Evolutionary conservation across 2,888 invertebrate species (phyloP).

Genomic region (Lasiommata megera): DNA sequence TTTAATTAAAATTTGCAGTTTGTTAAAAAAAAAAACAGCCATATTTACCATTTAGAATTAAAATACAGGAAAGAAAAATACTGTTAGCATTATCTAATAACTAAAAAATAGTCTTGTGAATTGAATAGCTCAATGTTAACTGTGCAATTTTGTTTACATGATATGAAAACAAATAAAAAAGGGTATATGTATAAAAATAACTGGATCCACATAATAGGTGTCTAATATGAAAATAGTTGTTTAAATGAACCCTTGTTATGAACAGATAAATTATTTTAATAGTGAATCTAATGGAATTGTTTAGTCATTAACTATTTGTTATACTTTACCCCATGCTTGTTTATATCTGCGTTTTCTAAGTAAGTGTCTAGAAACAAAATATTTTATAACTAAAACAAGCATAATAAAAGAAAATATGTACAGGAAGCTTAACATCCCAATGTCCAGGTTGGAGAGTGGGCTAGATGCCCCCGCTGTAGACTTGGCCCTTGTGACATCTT

Average conservation of each 20-base stretch:
- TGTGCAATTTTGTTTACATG: too few species aligned
- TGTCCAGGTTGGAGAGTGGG: constrained; percentile 85
- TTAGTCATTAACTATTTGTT: constrained; percentile 43
- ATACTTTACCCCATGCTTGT: constrained; percentile 87
- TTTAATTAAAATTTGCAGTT: too few species aligned
- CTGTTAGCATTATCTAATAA: too few species aligned
- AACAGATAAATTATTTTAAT: not conserved
- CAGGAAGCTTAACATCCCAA: constrained; percentile 88
- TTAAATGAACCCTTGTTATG: not conserved
- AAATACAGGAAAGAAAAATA: too few species aligned
- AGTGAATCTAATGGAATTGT: not conserved
- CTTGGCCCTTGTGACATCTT: constrained; percentile 41
- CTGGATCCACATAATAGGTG: constrained; percentile 1
- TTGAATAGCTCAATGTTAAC: too few species aligned
- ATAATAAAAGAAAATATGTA: constrained; percentile 88
- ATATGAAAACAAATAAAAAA: too few species aligned
- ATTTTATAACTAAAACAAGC: constrained; percentile 87
- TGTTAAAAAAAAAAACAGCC: too few species aligned
- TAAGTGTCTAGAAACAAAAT: constrained; percentile 86
- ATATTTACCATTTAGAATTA: too few species aligned
- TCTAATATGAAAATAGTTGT: not conserved
- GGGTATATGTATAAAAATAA: not conserved
- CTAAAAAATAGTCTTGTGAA: too few species aligned
- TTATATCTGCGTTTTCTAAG: constrained; percentile 88
- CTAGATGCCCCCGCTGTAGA: constrained; percentile 53